Evolutionary conservation across 2,888 invertebrate genomes (phyloP), one percentile per base, ranked within the genome.

Genomic region (Aspidiotus destructor): DNA sequence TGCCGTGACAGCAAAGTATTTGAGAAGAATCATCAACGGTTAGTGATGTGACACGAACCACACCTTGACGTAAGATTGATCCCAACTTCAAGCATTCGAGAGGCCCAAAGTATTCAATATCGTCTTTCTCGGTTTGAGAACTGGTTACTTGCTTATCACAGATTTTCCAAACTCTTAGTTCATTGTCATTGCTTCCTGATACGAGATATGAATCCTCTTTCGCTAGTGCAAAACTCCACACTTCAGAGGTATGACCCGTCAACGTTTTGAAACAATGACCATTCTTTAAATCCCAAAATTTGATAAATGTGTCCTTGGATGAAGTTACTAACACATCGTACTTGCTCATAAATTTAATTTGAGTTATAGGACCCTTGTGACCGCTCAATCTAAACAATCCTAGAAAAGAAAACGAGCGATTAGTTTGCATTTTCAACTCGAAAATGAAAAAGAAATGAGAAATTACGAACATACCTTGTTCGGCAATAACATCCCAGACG

Each of bases 281-380:
- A 8, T 93, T 93, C 73, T 91, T 88, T 72, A 98, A 81, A 77
- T 98, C 93, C 98, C 98, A 99, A 77, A 99, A 93, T 78, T 97
- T 98, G 0, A 99, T 85, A 77, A 90, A 90, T 9, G 90, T 89
- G 77, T 99, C 99, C 77, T 93, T 95, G 0, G 96, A 95, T 52
- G 88, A 84, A 74, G 90, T 88, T 8, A 93, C 81, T 9, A 92
- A 77, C 72, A 87, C 81, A 73, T 86, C 83, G 72, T 84, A 82
- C 10, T 65, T 61, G 15, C 52, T 65, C 77, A 91, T 82, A 74
- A 92, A 92, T 8, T 84, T 80, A 0, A 87, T 79, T 79, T 90
- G 88, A 0, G 96, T 98, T 16, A 99, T 82, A 0, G 85, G 84
- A 17, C 89, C 92, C 77, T 92, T 95, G 78, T 99, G 98, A 0